Evolutionary conservation across 1,140 invertebrate species (phyloP).

Genomic region (Leptoteleia sp.): DNA sequence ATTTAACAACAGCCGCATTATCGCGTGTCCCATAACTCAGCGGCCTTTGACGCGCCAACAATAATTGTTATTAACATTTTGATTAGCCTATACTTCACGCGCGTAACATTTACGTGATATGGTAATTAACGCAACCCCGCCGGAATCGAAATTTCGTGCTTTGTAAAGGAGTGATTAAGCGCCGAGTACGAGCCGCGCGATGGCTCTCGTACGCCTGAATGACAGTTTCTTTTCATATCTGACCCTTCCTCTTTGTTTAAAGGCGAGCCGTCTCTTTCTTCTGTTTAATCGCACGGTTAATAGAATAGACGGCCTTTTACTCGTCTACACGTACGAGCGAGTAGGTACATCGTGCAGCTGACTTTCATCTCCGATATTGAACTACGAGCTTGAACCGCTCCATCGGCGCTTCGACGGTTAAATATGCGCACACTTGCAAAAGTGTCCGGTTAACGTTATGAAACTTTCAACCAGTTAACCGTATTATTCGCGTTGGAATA

Average conservation of each 20-base stretch:
- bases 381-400: conserved; percentile 34
- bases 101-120: too few species aligned
- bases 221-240: too few species aligned
- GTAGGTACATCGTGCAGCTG: conserved; percentile 22
- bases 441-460: too few species aligned
- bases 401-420: conserved; percentile 21
- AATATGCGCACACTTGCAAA: conserved; percentile 32
- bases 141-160: conserved; percentile 1
- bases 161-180: conserved; percentile 1
- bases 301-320: conserved; percentile 48
- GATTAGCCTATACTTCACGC: too few species aligned
- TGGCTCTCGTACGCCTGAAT: too few species aligned
- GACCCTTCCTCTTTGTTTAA: too few species aligned
- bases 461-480: too few species aligned
- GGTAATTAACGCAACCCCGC: too few species aligned
- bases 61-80: conserved; percentile 34
- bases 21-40: conserved; percentile 21
- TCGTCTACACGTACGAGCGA: conserved; percentile 6
- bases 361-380: conserved; percentile 61
- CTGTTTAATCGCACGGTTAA: conserved; percentile 5
- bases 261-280: background rate
- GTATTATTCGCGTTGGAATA: too few species aligned
- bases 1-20: conserved; percentile 49
- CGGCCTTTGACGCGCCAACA: conserved; percentile 7
- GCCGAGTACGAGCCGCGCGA: background rate